phyloP scores from a whole-genome alignment of 2,888 invertebrate species.

The Hipparchia sbordonii region DNA sequence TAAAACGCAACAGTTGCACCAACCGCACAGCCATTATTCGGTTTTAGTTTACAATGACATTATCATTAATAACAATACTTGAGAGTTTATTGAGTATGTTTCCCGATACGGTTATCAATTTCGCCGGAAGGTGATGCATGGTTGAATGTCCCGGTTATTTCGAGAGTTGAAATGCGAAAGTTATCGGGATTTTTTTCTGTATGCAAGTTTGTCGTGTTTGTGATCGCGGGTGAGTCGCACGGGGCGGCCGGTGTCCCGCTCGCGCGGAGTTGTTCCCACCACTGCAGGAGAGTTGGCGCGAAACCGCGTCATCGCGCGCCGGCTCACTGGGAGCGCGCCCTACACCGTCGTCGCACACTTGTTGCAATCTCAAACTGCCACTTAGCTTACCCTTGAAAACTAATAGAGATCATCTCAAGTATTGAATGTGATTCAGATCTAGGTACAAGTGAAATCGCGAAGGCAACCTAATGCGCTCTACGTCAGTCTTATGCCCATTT shows the following conservation, averaged over 20 bases:
- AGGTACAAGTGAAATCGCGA: not conserved
- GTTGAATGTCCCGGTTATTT: not conserved
- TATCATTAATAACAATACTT: not conserved
- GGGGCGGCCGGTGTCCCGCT: slow-evolving; percentile 55
- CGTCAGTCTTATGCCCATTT: not conserved
- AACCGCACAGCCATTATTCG: slow-evolving; percentile 37
- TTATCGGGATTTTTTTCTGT: slow-evolving; percentile 6
- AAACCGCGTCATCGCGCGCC: slow-evolving; percentile 55
- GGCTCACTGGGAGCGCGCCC: slow-evolving; percentile 53
- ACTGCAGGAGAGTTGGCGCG: slow-evolving; percentile 74
- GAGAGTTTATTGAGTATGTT: slow-evolving; percentile 11
- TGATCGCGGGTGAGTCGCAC: slow-evolving; percentile 25
- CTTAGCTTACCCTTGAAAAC: slow-evolving; percentile 61
- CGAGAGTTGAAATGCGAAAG: not conserved
- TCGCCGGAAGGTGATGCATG: slow-evolving; percentile 7
- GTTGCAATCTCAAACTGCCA: slow-evolving; percentile 58
- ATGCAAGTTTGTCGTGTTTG: slow-evolving; percentile 12
- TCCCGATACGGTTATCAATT: slow-evolving; percentile 2
- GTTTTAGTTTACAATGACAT: slow-evolving; percentile 40
- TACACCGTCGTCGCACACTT: slow-evolving; percentile 68
- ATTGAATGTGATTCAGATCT: slow-evolving; percentile 1
- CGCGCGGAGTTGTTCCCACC: slow-evolving; percentile 67
- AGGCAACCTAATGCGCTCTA: not conserved
- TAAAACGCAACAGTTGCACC: slow-evolving; percentile 24
- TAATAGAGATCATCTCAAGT: slow-evolving; percentile 28